Evolutionary conservation across 2,888 invertebrate species (phyloP), one percentile per base, ranked within the genome.

Genomic region (Ceramica pisi): DNA sequence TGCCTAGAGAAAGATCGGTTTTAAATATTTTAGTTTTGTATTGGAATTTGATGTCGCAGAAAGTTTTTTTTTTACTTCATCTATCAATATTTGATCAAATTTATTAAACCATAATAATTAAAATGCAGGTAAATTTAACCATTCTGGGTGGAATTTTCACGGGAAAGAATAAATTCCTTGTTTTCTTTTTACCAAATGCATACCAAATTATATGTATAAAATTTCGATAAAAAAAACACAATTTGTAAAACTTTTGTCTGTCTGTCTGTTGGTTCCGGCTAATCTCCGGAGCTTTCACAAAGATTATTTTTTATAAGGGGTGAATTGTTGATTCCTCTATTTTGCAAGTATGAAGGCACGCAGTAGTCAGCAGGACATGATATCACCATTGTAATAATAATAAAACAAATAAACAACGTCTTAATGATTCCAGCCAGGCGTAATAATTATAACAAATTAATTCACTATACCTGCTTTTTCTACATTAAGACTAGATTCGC

Each of bases 361-460:
- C 56, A 57, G 6, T 12, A 50, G 55, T 16, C 26, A 56, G 16
- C 26, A 56, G 16, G 23, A 16, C 5, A 38, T 21, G 12, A 23
- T 9, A 53, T 3, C 38, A 31, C 2, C 2, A 46, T 55, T 14
- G 16, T 12, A 67, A 67, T 59, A 73, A 74, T 56, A 77, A 59
- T 50, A 16, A 60, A 35, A 75, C n/a, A 74, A 74, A 70, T 57
- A 67, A 74, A 67, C 60, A 59, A 60, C 41, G 12, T 38, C 44
- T 19, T 59, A 74, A 62, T 48, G 31, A 62, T 23, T 53, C 61
- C 21, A 61, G 46, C 41, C 7, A 80, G 16, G 50, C 14, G 12
- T 67, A 60, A 71, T 76, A 48, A 60, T 71, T 35, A 59, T 26
- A 67, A 50, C 35, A 53, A 56, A 81, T 81, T 77, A 64, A 81